Base-by-base conservation (phyloP, 1,140 invertebrate genomes). In the Spodoptera litura region DNA sequence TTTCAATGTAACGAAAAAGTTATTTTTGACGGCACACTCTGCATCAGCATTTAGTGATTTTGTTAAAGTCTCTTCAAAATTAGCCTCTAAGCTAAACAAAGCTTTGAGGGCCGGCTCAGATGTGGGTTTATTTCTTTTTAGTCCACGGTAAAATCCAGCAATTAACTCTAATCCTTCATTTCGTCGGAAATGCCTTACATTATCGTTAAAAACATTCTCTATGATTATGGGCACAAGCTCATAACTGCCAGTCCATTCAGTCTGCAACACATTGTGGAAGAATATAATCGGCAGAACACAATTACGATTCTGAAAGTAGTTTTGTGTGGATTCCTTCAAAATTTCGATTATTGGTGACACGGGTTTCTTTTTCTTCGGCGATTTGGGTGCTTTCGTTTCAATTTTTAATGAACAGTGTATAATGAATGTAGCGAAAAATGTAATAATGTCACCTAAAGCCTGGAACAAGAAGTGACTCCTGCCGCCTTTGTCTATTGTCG, bases 381-480 rank as follows among this genome's bases (percentile, higher is more conserved):
- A 89, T 76, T 89, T 87, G 3, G 86, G 61, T 12, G 51, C 78
- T 78, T 88, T 81, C 35, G 55, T 49, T 12, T 83, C 78, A 27
- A 95, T 83, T 81, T 94, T 94, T 85, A 96, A 94, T 2, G 95
- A 95, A 86, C 96, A 96, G 82, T 95, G 94, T 15, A 97, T 95
- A 25, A 97, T 93, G 81, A 97, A 97, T 10, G 95, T 95, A 51
- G 96, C 96, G 87, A 96, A 96, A 77, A 96, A 95, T 2, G 96
- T 95, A 9, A 97, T 94, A 74, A 96, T 95, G 80, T 96, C 96
- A 8, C 96, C 96, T 90, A 97, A 95, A 85, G 96, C 96, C 91
- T 96, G 96, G 84, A 95, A 96, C 81, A 97, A 89, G 35, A 96
- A 95, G 58, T 96, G 95, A 4, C 96, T 96, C 80, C 96, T 93